Evolutionary conservation across 2,113 vertebrate species (phyloP).

Genomic region (Psilopsiagon aymara): DNA sequence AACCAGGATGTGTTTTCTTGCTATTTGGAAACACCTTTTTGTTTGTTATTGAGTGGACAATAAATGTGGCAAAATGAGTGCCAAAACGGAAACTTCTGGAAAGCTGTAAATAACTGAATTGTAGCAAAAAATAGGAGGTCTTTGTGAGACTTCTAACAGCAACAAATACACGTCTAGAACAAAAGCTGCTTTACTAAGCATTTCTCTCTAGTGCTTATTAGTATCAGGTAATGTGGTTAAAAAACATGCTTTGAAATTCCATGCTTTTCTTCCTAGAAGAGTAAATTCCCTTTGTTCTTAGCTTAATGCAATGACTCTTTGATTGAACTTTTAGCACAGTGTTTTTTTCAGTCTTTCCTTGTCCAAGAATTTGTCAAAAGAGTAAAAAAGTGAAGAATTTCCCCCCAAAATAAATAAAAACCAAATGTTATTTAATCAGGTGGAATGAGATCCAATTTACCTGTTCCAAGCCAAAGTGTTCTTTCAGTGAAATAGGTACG

Average conservation of each 20-base stretch:
- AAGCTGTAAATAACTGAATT: not conserved
- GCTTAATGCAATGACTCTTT: not conserved
- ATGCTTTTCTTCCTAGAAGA: too few species aligned
- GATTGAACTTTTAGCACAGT: not conserved
- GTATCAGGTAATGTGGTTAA: not conserved
- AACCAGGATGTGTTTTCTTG: not conserved
- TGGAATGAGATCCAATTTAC: not conserved
- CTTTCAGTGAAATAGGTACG: not conserved
- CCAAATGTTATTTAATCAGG: not conserved
- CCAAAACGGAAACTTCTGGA: not conserved
- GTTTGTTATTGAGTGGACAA: not conserved
- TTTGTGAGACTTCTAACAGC: not conserved
- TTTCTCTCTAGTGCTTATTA: not conserved
- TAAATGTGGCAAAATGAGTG: not conserved
- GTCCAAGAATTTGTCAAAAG: not conserved
- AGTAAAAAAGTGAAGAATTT: fast-evolving
- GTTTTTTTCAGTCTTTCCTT: not conserved
- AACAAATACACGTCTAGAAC: not conserved
- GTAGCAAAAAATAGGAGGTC: not conserved
- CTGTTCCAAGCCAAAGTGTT: not conserved
- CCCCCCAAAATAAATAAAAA: not conserved
- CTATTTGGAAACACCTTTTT: not conserved
- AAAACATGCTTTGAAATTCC: not conserved
- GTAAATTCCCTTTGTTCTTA: not conserved
- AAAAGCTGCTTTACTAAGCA: not conserved